Evolutionary conservation across 64 coral and sea anemone species (phyloP), one percentile per base, ranked within the genome.

Genomic region (Porites lutea): DNA sequence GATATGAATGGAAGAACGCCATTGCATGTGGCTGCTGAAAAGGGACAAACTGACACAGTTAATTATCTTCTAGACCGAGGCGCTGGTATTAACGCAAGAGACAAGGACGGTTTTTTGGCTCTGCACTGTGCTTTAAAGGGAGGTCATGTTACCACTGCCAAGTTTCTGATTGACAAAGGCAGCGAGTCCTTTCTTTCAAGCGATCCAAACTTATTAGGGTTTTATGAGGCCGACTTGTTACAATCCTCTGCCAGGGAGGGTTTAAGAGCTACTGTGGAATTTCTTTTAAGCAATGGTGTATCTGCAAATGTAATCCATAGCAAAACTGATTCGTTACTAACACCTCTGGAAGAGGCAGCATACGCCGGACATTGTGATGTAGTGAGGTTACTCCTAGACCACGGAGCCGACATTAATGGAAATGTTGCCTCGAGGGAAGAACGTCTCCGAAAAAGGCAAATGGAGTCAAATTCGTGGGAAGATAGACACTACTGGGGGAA

Each of bases 131-230:
- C 74, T 52, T 53, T 77, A 15, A 51, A 77, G 3, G 74, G 15
- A 51, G 74, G 74, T 7, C 74, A 77, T 8, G 74, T 19, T 77
- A 20, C 74, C 18, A 19, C 48, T 6, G 74, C 48, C 14, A 51
- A 77, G 13, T 13, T 77, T 19, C 74, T 77, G 74, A 51, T 77
- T 77, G 74, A 77, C 74, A 77, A 52, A 77, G 74, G 74, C 51
- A 52, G 74, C 48, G 7, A 77, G 6, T 6, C 74, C 52, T 19
- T 52, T 48, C 74, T 77, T 18, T 8, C 3, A 77, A 77, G 52
- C 6, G 48, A 19, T 0, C 6, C 51, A 52, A 19, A 6, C 47
- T 4, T 20, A 52, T 77, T n/a, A 51, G 74, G 52, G n/a, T 52
- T 77, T 77, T 19, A n/a, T 77, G 74, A 77, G n/a, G 48, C 48